Evolutionary conservation across 2,888 invertebrate genomes (phyloP), one percentile per base, ranked within the genome.

Genomic region (Erynnis tages): DNA sequence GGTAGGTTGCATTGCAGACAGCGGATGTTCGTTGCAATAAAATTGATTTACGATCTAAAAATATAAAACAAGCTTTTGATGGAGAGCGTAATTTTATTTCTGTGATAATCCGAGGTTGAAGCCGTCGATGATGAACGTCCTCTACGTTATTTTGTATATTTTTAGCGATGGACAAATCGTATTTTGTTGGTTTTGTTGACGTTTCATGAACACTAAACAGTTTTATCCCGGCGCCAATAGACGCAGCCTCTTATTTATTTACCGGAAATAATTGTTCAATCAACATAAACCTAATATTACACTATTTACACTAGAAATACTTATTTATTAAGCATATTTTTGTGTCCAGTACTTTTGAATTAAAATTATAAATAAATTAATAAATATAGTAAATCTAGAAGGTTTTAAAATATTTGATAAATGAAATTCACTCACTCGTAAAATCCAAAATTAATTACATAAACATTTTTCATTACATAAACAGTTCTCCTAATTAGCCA

Each of bases 101-200:
- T 19, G 25, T 40, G 46, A 53, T 43, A 48, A 32, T 29, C 23
- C 46, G 56, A 58, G 58, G 56, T 56, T 49, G 46, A 37, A 25
- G 21, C 40, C 21, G 37, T 57, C 48, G 49, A 53, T 58, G 54
- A 48, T 37, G 45, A 54, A 53, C 54, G 58, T 54, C 56, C 54
- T 58, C 54, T 56, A 53, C 17, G 14, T 25, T 21, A 50, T 50
- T 50, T 50, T 43, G 49, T 50, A 17, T 50, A 50, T 50, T 50
- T 50, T 50, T 50, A 50, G 41, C 41, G 11, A 17, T 11, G 41
- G 17, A 27, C 34, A 27, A 43, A 43, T 43, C 41, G 34, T 43
- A 43, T 50, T 43, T 50, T 43, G 34, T 49, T 41, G 16, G 21
- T 10, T 13, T 48, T 48, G 40, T 50, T 50, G 49, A 41, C 43